Evolutionary conservation across 2,888 invertebrate genomes (phyloP), one percentile per base, ranked within the genome.

Genomic region (Campaea margaritaria): DNA sequence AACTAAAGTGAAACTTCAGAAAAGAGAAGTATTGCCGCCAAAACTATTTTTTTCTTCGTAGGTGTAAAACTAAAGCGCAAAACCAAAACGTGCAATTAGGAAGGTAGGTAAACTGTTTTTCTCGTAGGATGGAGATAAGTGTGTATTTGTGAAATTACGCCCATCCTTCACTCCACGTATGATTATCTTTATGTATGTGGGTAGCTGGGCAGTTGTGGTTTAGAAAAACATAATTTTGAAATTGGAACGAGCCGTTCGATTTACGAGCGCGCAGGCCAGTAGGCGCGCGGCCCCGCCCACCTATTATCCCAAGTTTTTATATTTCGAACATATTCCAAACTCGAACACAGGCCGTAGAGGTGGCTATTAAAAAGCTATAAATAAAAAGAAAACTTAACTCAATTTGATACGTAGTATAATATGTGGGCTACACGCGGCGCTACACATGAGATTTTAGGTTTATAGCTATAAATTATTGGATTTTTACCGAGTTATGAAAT

Each of bases 261-360:
- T 80, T 80, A 81, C 73, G 75, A 69, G 62, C 75, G 70, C 75
- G 78, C 73, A 76, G 74, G 69, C 79, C 82, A 74, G 84, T 79
- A 81, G 81, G 79, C 74, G 73, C 70, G 57, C 72, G 53, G 72
- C 73, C 74, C 67, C 83, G 80, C 84, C 84, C 80, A 47, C 61
- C 75, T 72, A 82, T 82, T 83, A 82, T 73, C 74, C 58, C 57
- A 62, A 46, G 52, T 65, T 75, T 74, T 73, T 68, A 52, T 60
- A 55, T 64, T 62, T 62, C 53, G 53, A 48, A 61, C 58, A 48
- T 49, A 50, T 56, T 62, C 45, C 47, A 46, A 59, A 63, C 50
- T 53, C 38, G 54, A 50, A 53, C 34, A 55, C 60, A 42, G 63
- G 46, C 44, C 48, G 46, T 53, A 50, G 42, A 58, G 53, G 49